A percentile compares a stretch with the other conserved stretches of the same genome.
These are phyloP conservation scores for Drosophila atroscutellata DNA, from an alignment of 2,888 invertebrate species.

Conservation along the genomic window DNA sequence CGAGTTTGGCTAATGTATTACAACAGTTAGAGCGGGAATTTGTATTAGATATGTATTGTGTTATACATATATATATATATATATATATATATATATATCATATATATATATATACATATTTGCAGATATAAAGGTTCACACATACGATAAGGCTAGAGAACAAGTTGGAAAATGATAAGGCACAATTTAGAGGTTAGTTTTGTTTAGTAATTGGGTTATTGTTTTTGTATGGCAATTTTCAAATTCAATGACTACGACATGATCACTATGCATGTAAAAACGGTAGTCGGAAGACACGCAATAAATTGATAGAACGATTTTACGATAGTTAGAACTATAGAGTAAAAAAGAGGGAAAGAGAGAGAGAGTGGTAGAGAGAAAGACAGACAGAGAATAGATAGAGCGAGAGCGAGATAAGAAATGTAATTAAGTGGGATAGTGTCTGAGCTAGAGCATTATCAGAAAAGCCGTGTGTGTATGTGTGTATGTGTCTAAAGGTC, in stretches of 20 bases:
- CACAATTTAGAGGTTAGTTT: constrained; percentile 53
- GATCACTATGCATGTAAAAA: constrained; percentile 58
- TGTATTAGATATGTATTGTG: constrained; percentile 2
- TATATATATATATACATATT: not conserved
- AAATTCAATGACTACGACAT: constrained; percentile 63
- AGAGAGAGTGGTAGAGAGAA: constrained; percentile 8
- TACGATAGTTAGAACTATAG: constrained; percentile 7
- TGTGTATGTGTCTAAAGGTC: constrained; percentile 8
- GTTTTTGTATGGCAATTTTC: constrained; percentile 50
- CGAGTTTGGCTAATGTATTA: constrained; percentile 55
- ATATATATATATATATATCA: constrained; percentile 22
- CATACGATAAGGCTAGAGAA: constrained; percentile 61
- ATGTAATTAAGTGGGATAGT: not conserved
- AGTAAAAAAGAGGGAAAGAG: constrained; percentile 15
- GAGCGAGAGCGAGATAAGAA: constrained; percentile 1
- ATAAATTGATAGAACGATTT: constrained; percentile 19
- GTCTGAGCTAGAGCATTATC: constrained; percentile 18
- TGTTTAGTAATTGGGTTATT: constrained; percentile 25
- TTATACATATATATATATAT: constrained; percentile 14
- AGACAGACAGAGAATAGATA: constrained; percentile 15
- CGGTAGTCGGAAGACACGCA: constrained; percentile 21
- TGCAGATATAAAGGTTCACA: constrained; percentile 62
- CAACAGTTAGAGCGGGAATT: constrained; percentile 66
- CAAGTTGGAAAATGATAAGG: constrained; percentile 61
- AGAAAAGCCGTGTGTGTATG: constrained; percentile 14